Conservation (phyloP, 2,888 invertebrate genomes). For the Hetaerina titia region DNA sequence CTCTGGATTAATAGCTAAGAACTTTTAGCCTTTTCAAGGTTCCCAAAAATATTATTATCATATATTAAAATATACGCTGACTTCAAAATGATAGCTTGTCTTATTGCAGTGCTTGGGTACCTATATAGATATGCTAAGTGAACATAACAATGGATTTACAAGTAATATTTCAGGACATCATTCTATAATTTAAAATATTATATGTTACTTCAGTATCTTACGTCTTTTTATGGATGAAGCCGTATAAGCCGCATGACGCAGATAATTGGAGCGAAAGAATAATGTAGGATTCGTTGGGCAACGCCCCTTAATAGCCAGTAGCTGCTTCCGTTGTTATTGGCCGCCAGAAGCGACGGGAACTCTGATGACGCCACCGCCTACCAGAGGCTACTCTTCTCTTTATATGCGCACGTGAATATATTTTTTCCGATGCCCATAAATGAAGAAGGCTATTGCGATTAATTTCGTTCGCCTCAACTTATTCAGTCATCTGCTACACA, state of each 20-base stretch:
- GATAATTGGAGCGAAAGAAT: not conserved
- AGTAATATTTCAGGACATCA: too few species aligned
- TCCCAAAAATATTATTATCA: too few species aligned
- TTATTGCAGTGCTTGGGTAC: too few species aligned
- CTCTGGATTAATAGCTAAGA: too few species aligned
- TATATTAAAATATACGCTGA: too few species aligned
- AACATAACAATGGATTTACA: too few species aligned
- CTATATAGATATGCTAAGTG: too few species aligned
- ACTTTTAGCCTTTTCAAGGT: too few species aligned
- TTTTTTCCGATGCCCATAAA: not conserved
- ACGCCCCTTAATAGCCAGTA: slow-evolving; percentile 2
- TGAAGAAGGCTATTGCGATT: not conserved
- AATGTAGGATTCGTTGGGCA: not conserved
- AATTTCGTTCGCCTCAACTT: not conserved
- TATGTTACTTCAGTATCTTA: too few species aligned
- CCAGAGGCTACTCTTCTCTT: slow-evolving; percentile 15
- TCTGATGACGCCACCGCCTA: not conserved
- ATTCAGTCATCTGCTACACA: not conserved
- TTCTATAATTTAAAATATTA: too few species aligned
- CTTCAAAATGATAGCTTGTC: too few species aligned
- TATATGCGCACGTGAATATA: not conserved
- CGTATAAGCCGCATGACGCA: not conserved
- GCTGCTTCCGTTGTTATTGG: not conserved
- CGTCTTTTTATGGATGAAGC: not conserved
- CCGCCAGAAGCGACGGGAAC: not conserved